phyloP scores from a whole-genome alignment of 2,113 vertebrate genomes.

The Silurus asotus region DNA sequence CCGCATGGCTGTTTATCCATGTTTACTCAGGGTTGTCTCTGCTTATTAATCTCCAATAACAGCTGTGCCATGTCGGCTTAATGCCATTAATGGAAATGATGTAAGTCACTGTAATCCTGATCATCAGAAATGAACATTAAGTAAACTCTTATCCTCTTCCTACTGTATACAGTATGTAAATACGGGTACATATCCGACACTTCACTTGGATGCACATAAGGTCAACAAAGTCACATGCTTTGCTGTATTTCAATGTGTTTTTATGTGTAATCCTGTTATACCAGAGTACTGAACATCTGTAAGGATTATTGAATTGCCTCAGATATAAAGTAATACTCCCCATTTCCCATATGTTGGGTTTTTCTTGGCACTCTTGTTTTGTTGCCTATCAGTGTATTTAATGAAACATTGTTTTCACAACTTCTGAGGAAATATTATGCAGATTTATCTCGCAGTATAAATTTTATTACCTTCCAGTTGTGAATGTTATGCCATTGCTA shows the following conservation, averaged over 20 bases:
- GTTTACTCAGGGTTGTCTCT: conserved; percentile 39
- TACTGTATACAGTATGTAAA: neutral
- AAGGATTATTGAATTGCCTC: neutral
- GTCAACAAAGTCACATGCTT: neutral
- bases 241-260: neutral
- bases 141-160: neutral
- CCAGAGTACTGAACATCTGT: neutral
- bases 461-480: neutral
- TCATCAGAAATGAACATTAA: conserved; percentile 12
- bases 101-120: conserved; percentile 40
- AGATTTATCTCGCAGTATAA: neutral
- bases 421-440: neutral
- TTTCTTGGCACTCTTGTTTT: neutral
- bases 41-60: conserved; percentile 49
- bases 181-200: neutral
- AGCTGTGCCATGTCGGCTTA: conserved; percentile 27
- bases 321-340: neutral
- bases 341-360: neutral
- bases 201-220: neutral
- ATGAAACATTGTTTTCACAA: neutral
- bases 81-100: conserved; percentile 46
- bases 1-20: conserved; percentile 31
- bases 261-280: neutral
- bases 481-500: neutral
- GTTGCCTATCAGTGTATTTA: neutral